Evolutionary conservation across 2,797 vertebrate genomes (phyloP), one percentile per base, ranked within the genome.

Genomic region (Danio kyathit): DNA sequence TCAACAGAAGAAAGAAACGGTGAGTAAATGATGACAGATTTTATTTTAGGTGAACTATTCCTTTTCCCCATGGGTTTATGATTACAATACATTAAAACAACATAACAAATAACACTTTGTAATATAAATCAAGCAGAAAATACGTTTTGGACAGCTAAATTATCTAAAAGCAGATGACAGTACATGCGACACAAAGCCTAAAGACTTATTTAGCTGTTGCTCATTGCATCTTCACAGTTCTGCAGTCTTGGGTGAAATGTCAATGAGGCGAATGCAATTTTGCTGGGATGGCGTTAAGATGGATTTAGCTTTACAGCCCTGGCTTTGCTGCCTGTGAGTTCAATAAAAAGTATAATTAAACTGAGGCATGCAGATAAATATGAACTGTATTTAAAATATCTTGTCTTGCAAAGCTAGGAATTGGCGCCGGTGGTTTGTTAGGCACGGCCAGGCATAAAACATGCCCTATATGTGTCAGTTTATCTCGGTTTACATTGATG

Each of bases 301-400:
- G 19, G 19, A 84, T 77, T 84, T 80, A 80, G 78, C 17, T 81
- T 81, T 81, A 76, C 74, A 73, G 19, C 80, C 43, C 74, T 75
- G 82, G 80, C 65, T 75, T 54, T 19, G 0, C 49, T 70, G 74
- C 71, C 44, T 56, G 59, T 76, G 82, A 76, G 52, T 38, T 46
- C 85, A 49, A 40, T 82, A 73, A 84, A 86, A 76, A 38, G 61
- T 80, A 84, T 80, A 84, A 84, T 86, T 84, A 86, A 82, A 81
- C 60, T 7, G 19, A 73, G 69, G 69, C 48, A 72, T 80, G 78
- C 60, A 44, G 59, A 80, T 64, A 52, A 80, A 79, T 72, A 72
- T 79, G 59, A 79, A 54, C 67, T 79, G 38, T 21, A 21, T 59
- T 78, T 49, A 63, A 79, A 79, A 79, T 63, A 52, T 71, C 69